Base-by-base conservation (phyloP, 2,113 vertebrate species). In the Camelus dromedarius region DNA sequence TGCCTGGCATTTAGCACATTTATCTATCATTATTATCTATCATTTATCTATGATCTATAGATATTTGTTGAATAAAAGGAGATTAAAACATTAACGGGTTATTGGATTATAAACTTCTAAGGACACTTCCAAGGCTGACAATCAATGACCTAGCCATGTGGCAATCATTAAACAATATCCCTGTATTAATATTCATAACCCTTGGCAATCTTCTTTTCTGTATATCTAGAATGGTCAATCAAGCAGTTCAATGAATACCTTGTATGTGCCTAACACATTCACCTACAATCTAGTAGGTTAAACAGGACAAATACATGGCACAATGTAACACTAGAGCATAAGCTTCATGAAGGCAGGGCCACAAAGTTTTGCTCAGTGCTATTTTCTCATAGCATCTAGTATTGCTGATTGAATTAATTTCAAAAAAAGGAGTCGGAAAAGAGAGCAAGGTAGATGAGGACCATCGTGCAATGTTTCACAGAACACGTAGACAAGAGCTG, bases 41-140 rank as follows among this genome's bases (percentile, higher is more conserved):
- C n/a, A n/a, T n/a, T n/a, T n/a, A n/a, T n/a, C n/a, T n/a, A n/a
- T 75, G 26, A 95, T 19, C 30, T 89, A 85, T 28, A 95, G 95
- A 85, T 85, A 93, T 62, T 82, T 93, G 46, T 35, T 92, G 52
- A 95, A 81, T 81, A 88, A 91, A 96, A 80, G 52, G 30, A 62
- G 35, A 94, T 92, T 91, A 96, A 89, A 81, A 72, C 81, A 69
- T 50, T 54, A 15, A 70, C 46, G 32, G 30, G 22, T 11, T 87
- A 15, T 72, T 92, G 13, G 62, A 90, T 91, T 82, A 82, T 32
- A 14, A 79, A 73, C 20, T 95, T 96, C 85, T 70, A 88, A 85
- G 18, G n/a, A 77, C 20, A n/a, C 30, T 89, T 86, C 28, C 19
- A 87, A 87, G 70, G 3, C 70, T 88, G 24, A n/a, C 82, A 87